Percentiles rank a stretch among this genome's conserved stretches.
Conservation (phyloP, 2,113 vertebrate genomes). For the Syrrhaptes paradoxus region DNA sequence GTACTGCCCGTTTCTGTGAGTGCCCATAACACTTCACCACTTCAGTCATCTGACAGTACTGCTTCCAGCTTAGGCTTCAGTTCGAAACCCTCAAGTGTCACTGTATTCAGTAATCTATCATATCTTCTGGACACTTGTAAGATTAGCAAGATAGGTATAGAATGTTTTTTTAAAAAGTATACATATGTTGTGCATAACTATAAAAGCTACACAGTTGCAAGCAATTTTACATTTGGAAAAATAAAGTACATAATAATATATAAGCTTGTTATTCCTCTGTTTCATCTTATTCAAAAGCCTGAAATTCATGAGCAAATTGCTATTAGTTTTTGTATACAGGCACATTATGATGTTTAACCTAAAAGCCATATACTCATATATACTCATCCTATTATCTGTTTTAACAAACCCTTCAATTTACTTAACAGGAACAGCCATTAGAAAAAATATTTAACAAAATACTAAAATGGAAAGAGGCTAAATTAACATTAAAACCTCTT, state of each 20-base stretch:
- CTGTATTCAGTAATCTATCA: background rate
- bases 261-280: background rate
- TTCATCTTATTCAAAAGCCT: background rate
- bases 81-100: fast-evolving
- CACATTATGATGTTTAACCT: background rate
- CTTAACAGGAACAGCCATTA: background rate
- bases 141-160: background rate
- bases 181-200: background rate
- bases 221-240: background rate
- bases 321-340: background rate
- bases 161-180: background rate
- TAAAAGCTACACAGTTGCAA: background rate
- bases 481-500: background rate
- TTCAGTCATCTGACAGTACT: background rate
- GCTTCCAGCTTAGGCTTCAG: background rate
- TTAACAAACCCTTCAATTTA: background rate
- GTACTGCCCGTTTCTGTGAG: background rate
- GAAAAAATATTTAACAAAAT: background rate
- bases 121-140: background rate
- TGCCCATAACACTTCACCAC: fast-evolving
- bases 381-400: background rate
- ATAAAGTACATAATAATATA: background rate
- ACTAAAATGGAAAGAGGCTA: background rate
- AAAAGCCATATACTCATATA: background rate
- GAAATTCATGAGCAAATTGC: background rate